Evolutionary conservation across 35 echinoderm and acorn worm species (phyloP).

Genomic region (Strongylocentrotus purpuratus): DNA sequence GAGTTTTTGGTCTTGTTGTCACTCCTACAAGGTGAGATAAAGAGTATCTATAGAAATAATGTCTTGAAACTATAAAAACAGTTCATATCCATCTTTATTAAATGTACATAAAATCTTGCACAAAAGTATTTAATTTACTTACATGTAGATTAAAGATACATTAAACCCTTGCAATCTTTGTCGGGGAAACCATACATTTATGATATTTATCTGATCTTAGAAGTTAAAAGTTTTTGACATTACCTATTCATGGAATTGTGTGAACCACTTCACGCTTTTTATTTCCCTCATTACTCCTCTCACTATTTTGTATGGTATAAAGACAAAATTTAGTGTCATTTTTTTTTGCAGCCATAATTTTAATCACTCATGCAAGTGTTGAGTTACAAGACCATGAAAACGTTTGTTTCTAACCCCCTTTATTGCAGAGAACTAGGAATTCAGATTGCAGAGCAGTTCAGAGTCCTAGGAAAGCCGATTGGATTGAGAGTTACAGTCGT

Average conservation of each 20-base stretch:
- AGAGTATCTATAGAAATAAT: neutral
- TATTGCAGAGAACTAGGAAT: slow-evolving; percentile 83
- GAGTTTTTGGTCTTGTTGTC: slow-evolving; percentile 82
- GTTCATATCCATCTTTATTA: neutral
- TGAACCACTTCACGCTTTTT: neutral
- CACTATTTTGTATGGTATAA: neutral
- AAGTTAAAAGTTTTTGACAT: neutral
- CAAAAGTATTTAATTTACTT: too few relatives aligned
- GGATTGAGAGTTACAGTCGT: slow-evolving; percentile 81
- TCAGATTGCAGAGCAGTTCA: slow-evolving; percentile 96
- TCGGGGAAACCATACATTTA: too few relatives aligned
- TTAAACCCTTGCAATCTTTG: too few relatives aligned
- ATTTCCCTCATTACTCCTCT: neutral
- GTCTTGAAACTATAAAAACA: neutral
- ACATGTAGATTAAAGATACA: too few relatives aligned
- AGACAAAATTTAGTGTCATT: too few relatives aligned
- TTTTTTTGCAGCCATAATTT: too few relatives aligned
- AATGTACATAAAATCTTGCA: too few relatives aligned
- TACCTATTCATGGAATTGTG: neutral
- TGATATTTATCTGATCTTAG: too few relatives aligned
- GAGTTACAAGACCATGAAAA: too few relatives aligned
- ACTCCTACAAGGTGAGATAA: slow-evolving; percentile 89
- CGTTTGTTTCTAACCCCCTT: neutral
- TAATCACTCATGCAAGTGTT: too few relatives aligned
- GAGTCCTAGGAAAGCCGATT: slow-evolving; percentile 89